Conservation (phyloP, 2,113 vertebrate genomes). For the Neotoma lepida region DNA sequence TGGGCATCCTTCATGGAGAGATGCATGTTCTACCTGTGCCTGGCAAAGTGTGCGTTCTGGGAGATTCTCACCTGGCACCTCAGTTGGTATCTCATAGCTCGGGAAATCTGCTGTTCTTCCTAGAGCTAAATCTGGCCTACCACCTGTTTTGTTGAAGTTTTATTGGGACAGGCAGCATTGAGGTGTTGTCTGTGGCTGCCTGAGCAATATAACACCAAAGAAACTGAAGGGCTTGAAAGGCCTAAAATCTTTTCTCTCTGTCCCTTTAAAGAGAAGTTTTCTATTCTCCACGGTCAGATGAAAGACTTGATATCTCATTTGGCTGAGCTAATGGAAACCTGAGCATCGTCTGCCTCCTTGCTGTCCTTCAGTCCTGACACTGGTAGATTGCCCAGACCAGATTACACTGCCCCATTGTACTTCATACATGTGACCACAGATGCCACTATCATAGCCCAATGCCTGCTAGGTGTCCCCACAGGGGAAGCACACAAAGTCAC, state of each 20-base stretch:
- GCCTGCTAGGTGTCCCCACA: not conserved
- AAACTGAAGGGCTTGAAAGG: not conserved
- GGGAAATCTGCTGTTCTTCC: not conserved
- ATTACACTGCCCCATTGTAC: not conserved
- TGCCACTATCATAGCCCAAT: no score
- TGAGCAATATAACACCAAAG: not conserved
- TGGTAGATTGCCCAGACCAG: not conserved
- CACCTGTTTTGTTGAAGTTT: constrained; percentile 17
- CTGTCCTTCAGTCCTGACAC: not conserved
- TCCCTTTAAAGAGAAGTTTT: not conserved
- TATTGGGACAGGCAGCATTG: not conserved
- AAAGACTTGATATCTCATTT: not conserved
- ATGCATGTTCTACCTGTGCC: not conserved
- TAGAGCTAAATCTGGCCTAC: not conserved
- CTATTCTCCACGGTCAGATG: not conserved
- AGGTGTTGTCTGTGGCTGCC: not conserved
- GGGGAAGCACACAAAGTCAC: not conserved
- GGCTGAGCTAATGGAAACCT: not conserved
- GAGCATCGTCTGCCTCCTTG: not conserved
- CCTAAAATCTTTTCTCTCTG: not conserved
- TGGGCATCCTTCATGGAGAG: not conserved
- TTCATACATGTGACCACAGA: not conserved
- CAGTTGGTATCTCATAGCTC: not conserved
- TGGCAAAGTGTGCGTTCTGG: not conserved
- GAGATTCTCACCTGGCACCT: not conserved